These are phyloP conservation scores for Epirrita christyi DNA, from an alignment of 2,888 invertebrate genomes.

Conservation along the genomic window DNA sequence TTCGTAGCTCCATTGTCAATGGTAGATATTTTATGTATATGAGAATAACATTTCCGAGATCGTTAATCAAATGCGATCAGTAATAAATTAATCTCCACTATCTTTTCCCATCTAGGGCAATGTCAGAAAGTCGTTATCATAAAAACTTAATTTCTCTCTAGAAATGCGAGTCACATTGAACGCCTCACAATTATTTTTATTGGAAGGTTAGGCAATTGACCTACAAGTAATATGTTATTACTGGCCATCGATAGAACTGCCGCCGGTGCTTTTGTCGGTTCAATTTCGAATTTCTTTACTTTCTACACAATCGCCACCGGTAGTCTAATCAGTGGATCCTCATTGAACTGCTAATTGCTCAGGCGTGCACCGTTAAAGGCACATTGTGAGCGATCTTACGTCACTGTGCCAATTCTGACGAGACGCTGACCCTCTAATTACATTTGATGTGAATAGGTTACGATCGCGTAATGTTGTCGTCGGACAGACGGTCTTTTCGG, in stretches of 20 bases:
- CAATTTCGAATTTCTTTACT: slow-evolving; percentile 71
- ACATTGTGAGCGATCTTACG: slow-evolving; percentile 53
- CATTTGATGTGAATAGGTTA: slow-evolving; percentile 69
- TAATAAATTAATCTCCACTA: slow-evolving; percentile 32
- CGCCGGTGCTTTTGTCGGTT: slow-evolving; percentile 63
- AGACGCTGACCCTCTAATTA: slow-evolving; percentile 75
- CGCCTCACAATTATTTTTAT: slow-evolving; percentile 66
- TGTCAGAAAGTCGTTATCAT: slow-evolving; percentile 41
- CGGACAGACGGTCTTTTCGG: slow-evolving; percentile 51
- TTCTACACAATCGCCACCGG: slow-evolving; percentile 60
- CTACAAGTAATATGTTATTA: slow-evolving; percentile 70
- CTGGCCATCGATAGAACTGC: slow-evolving; percentile 55
- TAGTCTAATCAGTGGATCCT: slow-evolving; percentile 37
- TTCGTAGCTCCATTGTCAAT: not conserved
- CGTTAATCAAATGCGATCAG: slow-evolving; percentile 19
- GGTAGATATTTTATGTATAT: not conserved
- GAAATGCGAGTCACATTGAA: slow-evolving; percentile 47
- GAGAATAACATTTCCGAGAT: slow-evolving; percentile 16
- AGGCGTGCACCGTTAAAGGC: slow-evolving; percentile 43
- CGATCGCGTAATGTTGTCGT: slow-evolving; percentile 65
- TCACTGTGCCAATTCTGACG: slow-evolving; percentile 68
- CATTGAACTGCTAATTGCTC: slow-evolving; percentile 57
- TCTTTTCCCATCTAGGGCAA: slow-evolving; percentile 34
- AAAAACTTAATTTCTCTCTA: slow-evolving; percentile 42
- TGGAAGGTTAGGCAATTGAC: slow-evolving; percentile 73